A percentile compares a stretch with the other conserved stretches of the same genome.
Evolutionary conservation across 2,113 vertebrate genomes (phyloP).

Genomic region (Callospermophilus lateralis): DNA sequence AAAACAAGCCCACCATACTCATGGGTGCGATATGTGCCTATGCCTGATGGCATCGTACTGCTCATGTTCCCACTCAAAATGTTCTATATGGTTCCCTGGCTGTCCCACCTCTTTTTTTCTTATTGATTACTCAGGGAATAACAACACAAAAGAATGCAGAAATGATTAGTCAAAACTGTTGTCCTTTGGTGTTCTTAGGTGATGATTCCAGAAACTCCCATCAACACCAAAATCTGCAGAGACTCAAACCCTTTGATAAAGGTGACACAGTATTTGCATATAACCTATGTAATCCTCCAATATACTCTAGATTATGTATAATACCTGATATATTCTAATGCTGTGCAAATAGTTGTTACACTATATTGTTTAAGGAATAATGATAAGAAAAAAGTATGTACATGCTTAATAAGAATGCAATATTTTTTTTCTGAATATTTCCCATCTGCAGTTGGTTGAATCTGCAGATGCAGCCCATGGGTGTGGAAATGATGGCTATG

Average conservation of each 20-base stretch:
- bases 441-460: neutral
- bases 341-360: neutral
- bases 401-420: neutral
- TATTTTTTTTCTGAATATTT: neutral
- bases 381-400: too few relatives aligned
- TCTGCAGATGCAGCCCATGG: neutral
- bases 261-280: neutral
- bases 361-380: neutral
- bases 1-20: neutral
- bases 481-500: neutral
- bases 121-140: neutral
- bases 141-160: neutral
- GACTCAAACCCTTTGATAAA: neutral
- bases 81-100: neutral
- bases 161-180: neutral
- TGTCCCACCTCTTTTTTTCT: neutral
- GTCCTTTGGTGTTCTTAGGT: neutral
- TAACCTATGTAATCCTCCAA: neutral
- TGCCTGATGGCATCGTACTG: neutral
- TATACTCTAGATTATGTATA: neutral
- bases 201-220: neutral
- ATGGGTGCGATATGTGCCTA: too few relatives aligned
- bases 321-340: neutral
- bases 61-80: neutral
- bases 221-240: neutral